Base-by-base conservation (phyloP, 2,888 invertebrate species). In the Nemurella pictetii region DNA sequence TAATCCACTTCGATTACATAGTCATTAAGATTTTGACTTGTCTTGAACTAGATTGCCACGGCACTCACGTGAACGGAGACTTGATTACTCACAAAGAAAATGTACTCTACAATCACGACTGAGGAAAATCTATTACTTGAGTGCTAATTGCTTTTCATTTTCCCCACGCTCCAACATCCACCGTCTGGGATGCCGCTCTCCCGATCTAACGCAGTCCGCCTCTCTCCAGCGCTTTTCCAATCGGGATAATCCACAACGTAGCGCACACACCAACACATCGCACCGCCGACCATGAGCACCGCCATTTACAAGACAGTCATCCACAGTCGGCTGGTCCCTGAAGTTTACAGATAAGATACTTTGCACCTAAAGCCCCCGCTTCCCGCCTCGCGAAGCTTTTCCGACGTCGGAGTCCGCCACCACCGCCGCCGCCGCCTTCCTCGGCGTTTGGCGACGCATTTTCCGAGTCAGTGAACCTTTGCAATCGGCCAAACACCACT, bases 331-430 rank as follows among this genome's bases (percentile, higher is more conserved):
- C 29, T 3, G 78, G 29, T 27, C 30, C 78, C 30, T 29, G 29
- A 29, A 78, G 78, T 30, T 78, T 29, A 29, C 78, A 78, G 78
- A 78, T 78, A 78, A 78, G 78, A 78, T 78, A 78, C 78, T 78
- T 78, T 78, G 30, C 29, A 28, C 30, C 29, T 28, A 78, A 78
- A 30, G 30, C 29, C 78, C 27, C 28, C 77, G n/a, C n/a, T n/a
- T n/a, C n/a, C n/a, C n/a, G n/a, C n/a, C n/a, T n/a, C n/a, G n/a
- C n/a, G n/a, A n/a, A n/a, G n/a, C 26, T 74, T 74, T n/a, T 74
- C 77, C 77, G 29, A 30, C n/a, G 78, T 20, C 29, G 5, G 15
- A 0, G 78, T 12, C 78, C 27, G 29, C 15, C 78, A 20, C 3
- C 15, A 29, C 55, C 15, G 20, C 15, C 78, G 29, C 3, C 15